Evolutionary conservation across 1,140 invertebrate genomes (phyloP), one percentile per base, ranked within the genome.

Genomic region (Drosophila leontia): DNA sequence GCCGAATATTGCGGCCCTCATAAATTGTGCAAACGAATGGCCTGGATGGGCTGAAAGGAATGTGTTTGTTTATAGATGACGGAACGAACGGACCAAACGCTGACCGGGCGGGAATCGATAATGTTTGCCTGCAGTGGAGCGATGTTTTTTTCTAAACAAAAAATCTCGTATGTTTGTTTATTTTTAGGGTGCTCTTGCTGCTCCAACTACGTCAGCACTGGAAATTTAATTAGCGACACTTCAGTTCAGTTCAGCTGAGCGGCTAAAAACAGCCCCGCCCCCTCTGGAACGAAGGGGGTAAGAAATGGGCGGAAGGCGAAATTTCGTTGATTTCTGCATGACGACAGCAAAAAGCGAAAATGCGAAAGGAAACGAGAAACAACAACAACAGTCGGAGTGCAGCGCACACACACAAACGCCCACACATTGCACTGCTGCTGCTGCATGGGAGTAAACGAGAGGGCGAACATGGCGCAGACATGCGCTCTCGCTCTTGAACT

Each of bases 401-500:
- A 63, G 41, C 60, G 44, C 42, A 44, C 56, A 35, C 51, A 55
- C 41, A 37, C n/a, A 37, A 39, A 35, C 48, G 23, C 41, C 15
- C 62, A 65, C 57, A 83, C 76, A 72, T 64, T 65, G 42, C 44
- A 47, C 26, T 17, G 6, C 13, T 56, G 51, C 32, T 55, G 23
- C 32, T 65, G 55, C 58, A 34, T 32, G 39, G 32, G 53, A 45
- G 61, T 19, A 35, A 55, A 63, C 39, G 55, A 44, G 62, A 11
- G 29, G 19, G 70, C 75, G 64, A 83, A 81, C 72, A 83, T 82
- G 72, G 72, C 75, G 82, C 69, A 76, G 90, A 72, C 90, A 84
- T 91, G 90, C 90, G 90, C 91, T 90, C 65, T 81, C 51, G 23
- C 62, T 58, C 29, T 91, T 91, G 90, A 91, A 91, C 90, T 91